Conservation (phyloP, 2,113 vertebrate genomes). For the Amia ocellicauda region DNA sequence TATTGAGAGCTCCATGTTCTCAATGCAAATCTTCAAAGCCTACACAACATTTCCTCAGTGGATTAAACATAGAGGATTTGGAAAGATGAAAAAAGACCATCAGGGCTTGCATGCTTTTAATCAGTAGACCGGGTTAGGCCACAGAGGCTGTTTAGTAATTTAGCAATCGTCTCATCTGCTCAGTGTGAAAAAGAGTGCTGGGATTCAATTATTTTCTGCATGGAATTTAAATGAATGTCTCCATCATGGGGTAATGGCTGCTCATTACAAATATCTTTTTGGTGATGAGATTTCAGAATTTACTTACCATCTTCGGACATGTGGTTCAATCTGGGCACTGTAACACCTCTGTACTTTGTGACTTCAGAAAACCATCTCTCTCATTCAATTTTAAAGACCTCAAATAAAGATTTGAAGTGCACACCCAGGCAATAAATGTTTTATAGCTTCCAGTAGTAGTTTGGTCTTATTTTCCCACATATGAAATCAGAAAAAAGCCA, state of each 20-base stretch:
- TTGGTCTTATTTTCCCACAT: too few relatives aligned
- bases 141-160: constrained; percentile 5
- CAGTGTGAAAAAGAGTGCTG: background rate
- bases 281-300: constrained; percentile 26
- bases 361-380: too few relatives aligned
- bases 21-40: background rate
- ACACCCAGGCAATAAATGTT: too few relatives aligned
- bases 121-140: background rate
- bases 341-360: too few relatives aligned
- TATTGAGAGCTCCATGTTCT: background rate
- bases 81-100: constrained; percentile 7
- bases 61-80: constrained; percentile 5
- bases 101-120: constrained; percentile 5
- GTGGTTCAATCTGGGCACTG: too few relatives aligned
- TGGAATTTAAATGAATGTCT: constrained; percentile 30
- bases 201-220: too few relatives aligned
- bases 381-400: too few relatives aligned
- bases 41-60: constrained; percentile 8
- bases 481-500: too few relatives aligned
- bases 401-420: too few relatives aligned
- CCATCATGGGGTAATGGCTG: constrained; percentile 29
- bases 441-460: too few relatives aligned
- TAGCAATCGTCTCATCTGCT: background rate
- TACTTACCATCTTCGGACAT: background rate
- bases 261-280: background rate